Evolutionary conservation across 2,113 vertebrate species (phyloP).

Genomic region (Gallinago jamesoni): DNA sequence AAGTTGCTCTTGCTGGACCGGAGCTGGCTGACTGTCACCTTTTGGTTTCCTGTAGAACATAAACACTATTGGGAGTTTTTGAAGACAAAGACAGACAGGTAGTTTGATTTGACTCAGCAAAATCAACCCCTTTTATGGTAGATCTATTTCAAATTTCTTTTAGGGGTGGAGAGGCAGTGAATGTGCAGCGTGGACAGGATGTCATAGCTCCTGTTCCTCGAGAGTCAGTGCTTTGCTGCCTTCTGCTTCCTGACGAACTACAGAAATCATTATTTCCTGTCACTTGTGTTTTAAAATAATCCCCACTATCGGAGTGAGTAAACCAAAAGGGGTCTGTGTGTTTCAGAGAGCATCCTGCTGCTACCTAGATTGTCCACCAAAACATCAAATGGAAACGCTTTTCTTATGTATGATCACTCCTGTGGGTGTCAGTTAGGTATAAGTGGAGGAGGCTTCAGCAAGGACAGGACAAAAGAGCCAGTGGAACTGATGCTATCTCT

Average conservation of each 20-base stretch:
- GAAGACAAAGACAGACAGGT: neutral
- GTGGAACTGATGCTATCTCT: neutral
- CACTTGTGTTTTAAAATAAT: neutral
- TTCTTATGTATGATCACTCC: neutral
- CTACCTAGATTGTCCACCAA: neutral
- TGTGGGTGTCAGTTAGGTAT: neutral
- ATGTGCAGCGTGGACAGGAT: neutral
- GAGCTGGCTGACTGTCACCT: neutral
- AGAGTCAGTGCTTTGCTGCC: neutral
- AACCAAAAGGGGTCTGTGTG: neutral
- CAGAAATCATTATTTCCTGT: neutral
- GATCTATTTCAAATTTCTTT: neutral
- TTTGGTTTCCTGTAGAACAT: neutral
- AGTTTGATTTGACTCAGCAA: neutral
- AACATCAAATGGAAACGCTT: neutral
- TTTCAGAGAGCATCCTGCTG: neutral
- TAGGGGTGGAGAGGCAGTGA: neutral
- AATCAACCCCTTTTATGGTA: neutral
- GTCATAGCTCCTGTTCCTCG: neutral
- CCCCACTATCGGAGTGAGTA: neutral
- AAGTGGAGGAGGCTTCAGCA: neutral
- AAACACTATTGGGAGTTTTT: neutral
- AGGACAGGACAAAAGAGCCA: neutral
- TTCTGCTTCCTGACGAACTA: neutral
- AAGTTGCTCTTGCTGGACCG: neutral